These are phyloP conservation scores for Discoglossus pictus DNA, from an alignment of 2,797 vertebrate species.

Conservation along the genomic window DNA sequence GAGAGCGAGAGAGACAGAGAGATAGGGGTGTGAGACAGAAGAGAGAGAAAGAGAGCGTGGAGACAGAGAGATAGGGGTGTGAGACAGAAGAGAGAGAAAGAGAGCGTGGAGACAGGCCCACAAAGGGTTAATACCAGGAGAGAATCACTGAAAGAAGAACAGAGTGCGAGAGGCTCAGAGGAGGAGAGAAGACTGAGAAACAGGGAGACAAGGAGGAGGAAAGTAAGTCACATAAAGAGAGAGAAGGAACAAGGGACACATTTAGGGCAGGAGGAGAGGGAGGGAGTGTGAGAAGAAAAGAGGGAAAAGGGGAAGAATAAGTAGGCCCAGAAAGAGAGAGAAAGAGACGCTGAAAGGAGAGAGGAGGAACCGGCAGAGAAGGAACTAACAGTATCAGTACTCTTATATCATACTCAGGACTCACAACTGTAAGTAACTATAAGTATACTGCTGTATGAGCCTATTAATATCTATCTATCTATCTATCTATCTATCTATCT, in stretches of 20 bases:
- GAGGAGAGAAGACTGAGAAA: not conserved
- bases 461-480: not conserved
- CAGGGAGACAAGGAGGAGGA: not conserved
- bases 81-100: too few relatives aligned
- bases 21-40: not conserved
- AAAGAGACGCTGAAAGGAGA: not conserved
- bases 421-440: conserved; percentile 31
- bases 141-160: too few relatives aligned
- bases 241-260: conserved; percentile 21
- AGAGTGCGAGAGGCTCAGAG: not conserved
- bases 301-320: not conserved
- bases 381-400: too few relatives aligned
- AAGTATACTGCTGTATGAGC: too few relatives aligned
- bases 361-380: too few relatives aligned
- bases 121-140: too few relatives aligned
- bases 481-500: not conserved
- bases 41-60: conserved; percentile 23
- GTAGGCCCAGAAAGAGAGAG: not conserved
- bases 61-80: conserved; percentile 12
- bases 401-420: not conserved
- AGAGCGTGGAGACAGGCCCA: too few relatives aligned
- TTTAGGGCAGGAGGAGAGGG: conserved; percentile 13
- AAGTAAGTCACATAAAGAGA: not conserved
- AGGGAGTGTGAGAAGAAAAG: conserved; percentile 15
- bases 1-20: conserved; percentile 16